These are phyloP conservation scores for Montipora sp. DNA, from an alignment of 64 coral and sea anemone species.

Conservation along the genomic window DNA sequence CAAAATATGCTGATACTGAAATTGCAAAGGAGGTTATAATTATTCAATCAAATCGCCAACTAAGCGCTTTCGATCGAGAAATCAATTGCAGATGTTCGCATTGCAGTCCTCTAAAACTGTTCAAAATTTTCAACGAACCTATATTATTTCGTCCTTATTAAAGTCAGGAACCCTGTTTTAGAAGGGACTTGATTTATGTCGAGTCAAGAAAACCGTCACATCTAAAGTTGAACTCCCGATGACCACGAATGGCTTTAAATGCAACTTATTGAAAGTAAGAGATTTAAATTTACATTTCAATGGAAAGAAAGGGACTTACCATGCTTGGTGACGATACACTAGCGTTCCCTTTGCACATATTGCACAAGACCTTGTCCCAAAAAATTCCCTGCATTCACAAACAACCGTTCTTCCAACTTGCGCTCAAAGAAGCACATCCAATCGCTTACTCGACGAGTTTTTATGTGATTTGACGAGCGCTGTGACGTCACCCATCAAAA, in stretches of 20 bases:
- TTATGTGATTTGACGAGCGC: conserved; percentile 23
- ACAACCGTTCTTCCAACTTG: neutral
- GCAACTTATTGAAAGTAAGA: neutral
- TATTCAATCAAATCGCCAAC: neutral
- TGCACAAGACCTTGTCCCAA: neutral
- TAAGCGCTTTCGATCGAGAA: neutral
- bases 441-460: neutral
- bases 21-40: neutral
- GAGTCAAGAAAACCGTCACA: neutral
- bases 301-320: neutral
- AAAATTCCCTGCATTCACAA: neutral
- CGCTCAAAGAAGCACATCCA: neutral
- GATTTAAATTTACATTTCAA: neutral
- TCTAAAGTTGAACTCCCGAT: neutral
- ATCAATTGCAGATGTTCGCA: neutral
- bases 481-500: conserved; percentile 16
- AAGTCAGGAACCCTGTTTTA: neutral
- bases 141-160: no score
- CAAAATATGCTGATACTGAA: neutral
- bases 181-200: neutral
- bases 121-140: neutral
- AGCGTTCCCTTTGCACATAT: conserved; percentile 48
- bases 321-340: neutral
- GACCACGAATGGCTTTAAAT: neutral
- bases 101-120: neutral